Evolutionary conservation across 2,797 vertebrate species (phyloP), one percentile per base, ranked within the genome.

Genomic region (Orestias chungarensis): DNA sequence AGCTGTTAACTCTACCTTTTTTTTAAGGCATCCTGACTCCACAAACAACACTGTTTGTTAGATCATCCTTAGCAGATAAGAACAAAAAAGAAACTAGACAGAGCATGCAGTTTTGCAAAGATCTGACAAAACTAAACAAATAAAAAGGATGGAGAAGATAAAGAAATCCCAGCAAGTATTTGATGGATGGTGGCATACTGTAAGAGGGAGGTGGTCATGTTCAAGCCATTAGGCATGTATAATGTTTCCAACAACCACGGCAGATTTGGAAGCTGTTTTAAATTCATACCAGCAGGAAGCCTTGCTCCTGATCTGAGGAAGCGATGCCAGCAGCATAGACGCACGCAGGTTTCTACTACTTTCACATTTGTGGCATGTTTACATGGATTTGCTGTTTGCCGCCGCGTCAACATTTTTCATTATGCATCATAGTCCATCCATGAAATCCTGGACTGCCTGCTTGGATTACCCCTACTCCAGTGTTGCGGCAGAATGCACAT

Each of bases 11-110:
- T 82, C 35, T 74, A 88, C 78, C 86, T 74, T 86, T 86, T 86
- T 86, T 89, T 87, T 84, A 85, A 85, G 87, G 80, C 79, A 73
- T 75, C 64, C 81, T 74, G 84, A 86, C 83, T 71, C 76, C 74
- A 73, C 83, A 78, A 89, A 83, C 73, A 64, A 73, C 70, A 42
- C 72, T 5, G 66, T 71, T 82, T 68, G 81, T 84, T 2, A 57
- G 76, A 70, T 77, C 67, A 50, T 85, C 69, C 61, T 87, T 73
- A 18, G 74, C 72, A 87, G 87, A 89, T 87, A 79, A 70, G 59
- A 80, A n/a, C 83, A 80, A 67, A 64, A 77, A 64, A 68, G 10
- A 68, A 74, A 52, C 18, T 64, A 90, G 86, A 73, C 74, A 80
- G 74, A 79, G 52, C 79, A 76, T 47, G 72, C 40, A 70, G 23